Evolutionary conservation across 2,888 invertebrate genomes (phyloP).

Genomic region (Andrena camellia): DNA sequence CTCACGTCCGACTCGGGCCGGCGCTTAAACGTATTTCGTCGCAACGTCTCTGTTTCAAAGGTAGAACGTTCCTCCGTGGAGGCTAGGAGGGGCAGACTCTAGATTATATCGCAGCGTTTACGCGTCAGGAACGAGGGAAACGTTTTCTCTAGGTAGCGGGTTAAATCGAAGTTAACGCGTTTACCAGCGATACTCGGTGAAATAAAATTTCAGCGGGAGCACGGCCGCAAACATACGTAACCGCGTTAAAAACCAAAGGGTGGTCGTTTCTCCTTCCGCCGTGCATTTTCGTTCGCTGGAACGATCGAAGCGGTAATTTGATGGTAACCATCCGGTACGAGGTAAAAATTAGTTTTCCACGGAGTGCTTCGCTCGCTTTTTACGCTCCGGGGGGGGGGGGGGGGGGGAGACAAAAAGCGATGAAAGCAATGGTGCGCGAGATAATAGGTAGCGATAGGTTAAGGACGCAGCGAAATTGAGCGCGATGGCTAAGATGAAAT

Average conservation of each 20-base stretch:
- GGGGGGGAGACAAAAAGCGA: conserved; percentile 26
- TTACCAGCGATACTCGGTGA: conserved; percentile 23
- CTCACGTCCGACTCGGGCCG: conserved; percentile 18
- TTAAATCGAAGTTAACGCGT: conserved; percentile 26
- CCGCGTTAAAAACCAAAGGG: conserved; percentile 17
- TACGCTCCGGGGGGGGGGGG: not conserved
- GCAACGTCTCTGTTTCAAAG: conserved; percentile 4
- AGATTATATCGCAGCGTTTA: not conserved
- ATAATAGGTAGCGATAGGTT: conserved; percentile 48
- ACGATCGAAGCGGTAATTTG: conserved; percentile 63
- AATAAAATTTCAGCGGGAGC: conserved; percentile 32
- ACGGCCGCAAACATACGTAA: conserved; percentile 13
- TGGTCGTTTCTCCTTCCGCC: not conserved
- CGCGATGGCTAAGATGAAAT: conserved; percentile 34
- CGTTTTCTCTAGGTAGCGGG: not conserved
- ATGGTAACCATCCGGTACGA: conserved; percentile 48
- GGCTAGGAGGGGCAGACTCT: not conserved
- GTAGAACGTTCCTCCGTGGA: not conserved
- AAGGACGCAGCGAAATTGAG: conserved; percentile 43
- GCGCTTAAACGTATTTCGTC: conserved; percentile 8
- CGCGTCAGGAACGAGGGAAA: not conserved
- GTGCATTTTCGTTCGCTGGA: not conserved
- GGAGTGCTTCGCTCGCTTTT: conserved; percentile 9
- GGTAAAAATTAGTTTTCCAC: conserved; percentile 67
- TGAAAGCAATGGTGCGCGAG: conserved; percentile 38